Conservation (phyloP, 1,140 invertebrate species). For the Drosophila orosa region DNA sequence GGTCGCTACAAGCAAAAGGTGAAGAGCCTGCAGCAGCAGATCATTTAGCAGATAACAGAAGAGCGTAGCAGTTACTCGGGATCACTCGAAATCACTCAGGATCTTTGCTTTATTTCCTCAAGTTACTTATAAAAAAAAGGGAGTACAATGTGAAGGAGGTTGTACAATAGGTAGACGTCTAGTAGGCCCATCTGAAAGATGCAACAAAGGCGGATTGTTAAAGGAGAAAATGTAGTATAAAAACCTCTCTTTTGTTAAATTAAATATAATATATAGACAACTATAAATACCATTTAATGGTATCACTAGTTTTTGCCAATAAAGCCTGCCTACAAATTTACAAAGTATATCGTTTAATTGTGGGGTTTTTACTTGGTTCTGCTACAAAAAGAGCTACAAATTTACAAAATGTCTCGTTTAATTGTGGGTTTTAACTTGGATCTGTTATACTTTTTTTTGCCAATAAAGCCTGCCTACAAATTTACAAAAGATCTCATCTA, state of each 20-base stretch:
- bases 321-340: background rate
- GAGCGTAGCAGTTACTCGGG: constrained; percentile 34
- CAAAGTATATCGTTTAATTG: background rate
- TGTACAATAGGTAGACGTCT: constrained; percentile 33
- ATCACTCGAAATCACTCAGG: constrained; percentile 27
- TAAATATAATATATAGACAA: background rate
- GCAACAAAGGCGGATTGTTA: constrained; percentile 21
- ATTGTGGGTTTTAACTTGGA: no score
- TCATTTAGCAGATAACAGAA: constrained; percentile 29
- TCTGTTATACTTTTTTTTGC: no score
- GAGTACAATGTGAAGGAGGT: constrained; percentile 14
- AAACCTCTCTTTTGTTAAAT: background rate
- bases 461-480: constrained; percentile 1
- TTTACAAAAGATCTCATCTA: background rate
- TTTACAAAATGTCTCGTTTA: no score
- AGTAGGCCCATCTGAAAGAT: constrained; percentile 76
- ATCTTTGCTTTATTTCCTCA: constrained; percentile 54
- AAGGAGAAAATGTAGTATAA: background rate
- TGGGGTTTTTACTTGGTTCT: background rate
- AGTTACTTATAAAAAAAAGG: constrained; percentile 4
- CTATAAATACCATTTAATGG: background rate
- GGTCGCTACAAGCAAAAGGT: constrained; percentile 37
- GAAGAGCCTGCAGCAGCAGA: constrained; percentile 38
- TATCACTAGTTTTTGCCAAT: background rate
- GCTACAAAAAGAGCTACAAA: no score